A percentile compares a stretch with the other conserved stretches of the same genome.
phyloP scores from a whole-genome alignment of 2,888 invertebrate genomes.

The Stenichneumon culpator region DNA sequence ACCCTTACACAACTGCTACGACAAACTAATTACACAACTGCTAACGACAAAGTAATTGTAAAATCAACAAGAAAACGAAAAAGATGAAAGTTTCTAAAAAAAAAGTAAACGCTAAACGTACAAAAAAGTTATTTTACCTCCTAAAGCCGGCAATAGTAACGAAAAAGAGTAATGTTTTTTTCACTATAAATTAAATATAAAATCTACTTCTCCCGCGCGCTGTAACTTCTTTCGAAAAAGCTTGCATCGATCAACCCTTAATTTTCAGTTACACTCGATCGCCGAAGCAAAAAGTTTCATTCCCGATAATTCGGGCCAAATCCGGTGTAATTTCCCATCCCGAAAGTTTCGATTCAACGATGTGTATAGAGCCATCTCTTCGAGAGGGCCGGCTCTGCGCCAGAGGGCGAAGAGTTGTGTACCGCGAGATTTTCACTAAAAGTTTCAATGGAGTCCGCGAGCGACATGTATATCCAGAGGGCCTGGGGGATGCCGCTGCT shows the following conservation, averaged over 20 bases:
- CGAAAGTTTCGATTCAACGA: conserved; percentile 8
- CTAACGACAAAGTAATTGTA: too few species aligned
- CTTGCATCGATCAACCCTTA: not conserved
- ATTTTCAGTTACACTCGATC: not conserved
- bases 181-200: too few species aligned
- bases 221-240: too few species aligned
- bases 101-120: too few species aligned
- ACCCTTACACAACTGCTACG: too few species aligned
- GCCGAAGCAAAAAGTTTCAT: not conserved
- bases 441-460: conserved; percentile 26
- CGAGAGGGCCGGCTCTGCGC: not conserved
- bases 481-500: conserved; percentile 68
- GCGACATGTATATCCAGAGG: conserved; percentile 44
- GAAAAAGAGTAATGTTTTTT: too few species aligned
- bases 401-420: conserved; percentile 5
- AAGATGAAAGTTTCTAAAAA: too few species aligned
- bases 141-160: too few species aligned
- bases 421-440: conserved; percentile 19
- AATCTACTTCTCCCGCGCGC: too few species aligned
- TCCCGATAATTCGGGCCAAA: not conserved
- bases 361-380: conserved; percentile 8
- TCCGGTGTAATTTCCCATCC: not conserved
- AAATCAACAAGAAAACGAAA: too few species aligned
- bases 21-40: too few species aligned
- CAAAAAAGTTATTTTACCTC: too few species aligned